Conservation (phyloP, 2,797 vertebrate species). For the Esox masquinongy region DNA sequence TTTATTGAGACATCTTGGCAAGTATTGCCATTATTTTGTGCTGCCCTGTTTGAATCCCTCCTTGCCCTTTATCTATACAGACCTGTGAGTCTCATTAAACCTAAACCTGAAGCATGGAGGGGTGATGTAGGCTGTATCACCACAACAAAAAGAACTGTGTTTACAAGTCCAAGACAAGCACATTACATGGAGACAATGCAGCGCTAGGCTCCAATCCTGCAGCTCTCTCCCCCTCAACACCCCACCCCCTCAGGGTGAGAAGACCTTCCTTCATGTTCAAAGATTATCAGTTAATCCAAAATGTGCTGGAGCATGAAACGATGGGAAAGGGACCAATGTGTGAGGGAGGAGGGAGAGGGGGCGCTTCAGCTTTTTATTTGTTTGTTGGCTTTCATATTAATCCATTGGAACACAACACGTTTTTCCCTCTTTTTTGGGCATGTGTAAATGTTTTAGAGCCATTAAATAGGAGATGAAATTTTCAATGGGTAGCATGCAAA, state of each 20-base stretch:
- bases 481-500: constrained; percentile 83
- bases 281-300: constrained; percentile 89
- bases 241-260: constrained; percentile 72
- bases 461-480: constrained; percentile 83
- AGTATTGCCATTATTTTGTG: background rate
- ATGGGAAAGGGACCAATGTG: constrained; percentile 69
- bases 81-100: constrained; percentile 57
- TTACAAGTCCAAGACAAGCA: constrained; percentile 80
- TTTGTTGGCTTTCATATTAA: constrained; percentile 84
- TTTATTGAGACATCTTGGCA: constrained; percentile 6
- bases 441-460: constrained; percentile 82
- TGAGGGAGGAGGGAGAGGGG: constrained; percentile 48
- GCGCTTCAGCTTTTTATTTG: constrained; percentile 75
- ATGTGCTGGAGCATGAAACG: constrained; percentile 80
- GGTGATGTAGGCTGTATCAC: constrained; percentile 51
- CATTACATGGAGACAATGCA: constrained; percentile 77
- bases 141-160: constrained; percentile 72
- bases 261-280: constrained; percentile 84
- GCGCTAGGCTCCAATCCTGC: constrained; percentile 66
- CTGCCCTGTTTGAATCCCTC: background rate
- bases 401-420: constrained; percentile 75
- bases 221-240: constrained; percentile 63
- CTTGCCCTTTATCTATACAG: constrained; percentile 22
- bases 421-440: constrained; percentile 62
- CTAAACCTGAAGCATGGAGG: constrained; percentile 58